Evolutionary conservation across 2,888 invertebrate species (phyloP).

Genomic region (Rambutsinella grinnellia): DNA sequence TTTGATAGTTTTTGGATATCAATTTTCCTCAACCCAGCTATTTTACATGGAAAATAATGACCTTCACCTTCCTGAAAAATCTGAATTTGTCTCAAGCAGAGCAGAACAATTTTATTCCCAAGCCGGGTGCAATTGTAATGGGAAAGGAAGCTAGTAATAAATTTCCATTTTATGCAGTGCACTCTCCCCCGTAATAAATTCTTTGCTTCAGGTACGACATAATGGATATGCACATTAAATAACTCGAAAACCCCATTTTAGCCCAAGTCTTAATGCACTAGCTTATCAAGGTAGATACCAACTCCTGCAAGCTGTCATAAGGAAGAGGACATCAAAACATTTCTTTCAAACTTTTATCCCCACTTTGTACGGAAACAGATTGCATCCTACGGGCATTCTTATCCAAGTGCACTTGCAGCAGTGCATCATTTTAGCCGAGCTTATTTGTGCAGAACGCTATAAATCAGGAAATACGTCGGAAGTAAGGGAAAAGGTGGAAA

Average conservation of each 20-base stretch:
- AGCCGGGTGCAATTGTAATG: neutral
- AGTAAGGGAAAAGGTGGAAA: constrained; percentile 27
- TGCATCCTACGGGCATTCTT: neutral
- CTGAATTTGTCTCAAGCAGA: too few species aligned
- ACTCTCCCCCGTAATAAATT: neutral
- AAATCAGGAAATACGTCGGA: constrained; percentile 25
- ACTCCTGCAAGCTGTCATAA: neutral
- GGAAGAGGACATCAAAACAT: constrained; percentile 16
- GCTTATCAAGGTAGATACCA: neutral
- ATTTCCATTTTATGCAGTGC: neutral
- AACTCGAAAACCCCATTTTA: constrained; percentile 19
- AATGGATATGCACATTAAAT: neutral
- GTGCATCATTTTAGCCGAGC: neutral
- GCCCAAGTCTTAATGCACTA: constrained; percentile 21
- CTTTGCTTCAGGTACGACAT: neutral
- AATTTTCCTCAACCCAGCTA: too few species aligned
- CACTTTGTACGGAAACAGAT: constrained; percentile 18
- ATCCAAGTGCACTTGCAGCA: neutral
- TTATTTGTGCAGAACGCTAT: neutral
- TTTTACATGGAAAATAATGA: too few species aligned
- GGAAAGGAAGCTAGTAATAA: neutral
- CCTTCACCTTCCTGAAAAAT: neutral
- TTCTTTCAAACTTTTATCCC: constrained; percentile 13
- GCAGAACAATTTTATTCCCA: too few species aligned
- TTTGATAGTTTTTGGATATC: too few species aligned